Evolutionary conservation across 2,113 vertebrate species (phyloP).

Genomic region (Phalacrocorax aristotelis): DNA sequence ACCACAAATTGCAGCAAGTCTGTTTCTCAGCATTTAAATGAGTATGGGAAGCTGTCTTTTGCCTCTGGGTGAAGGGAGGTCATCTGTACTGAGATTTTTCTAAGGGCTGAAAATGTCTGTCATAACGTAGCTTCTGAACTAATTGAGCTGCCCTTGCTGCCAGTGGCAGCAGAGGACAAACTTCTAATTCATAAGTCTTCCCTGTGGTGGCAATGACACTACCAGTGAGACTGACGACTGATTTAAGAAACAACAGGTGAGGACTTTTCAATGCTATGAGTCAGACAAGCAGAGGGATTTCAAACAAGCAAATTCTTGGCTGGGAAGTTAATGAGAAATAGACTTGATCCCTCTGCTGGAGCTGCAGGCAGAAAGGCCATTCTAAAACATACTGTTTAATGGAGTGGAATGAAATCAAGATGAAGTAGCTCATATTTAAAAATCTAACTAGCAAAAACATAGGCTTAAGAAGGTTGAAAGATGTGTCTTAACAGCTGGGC

Average conservation of each 20-base stretch:
- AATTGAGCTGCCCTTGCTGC: slow-evolving; percentile 31
- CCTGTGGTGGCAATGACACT: background rate
- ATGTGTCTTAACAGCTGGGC: background rate
- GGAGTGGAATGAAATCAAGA: slow-evolving; percentile 19
- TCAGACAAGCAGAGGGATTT: background rate
- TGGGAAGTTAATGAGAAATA: slow-evolving; percentile 5
- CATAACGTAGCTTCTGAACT: background rate
- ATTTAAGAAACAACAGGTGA: background rate
- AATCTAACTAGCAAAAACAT: background rate
- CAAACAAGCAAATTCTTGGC: background rate
- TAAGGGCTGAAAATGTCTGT: slow-evolving; percentile 3
- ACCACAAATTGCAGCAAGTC: background rate
- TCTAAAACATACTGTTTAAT: background rate
- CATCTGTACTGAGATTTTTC: slow-evolving; percentile 7
- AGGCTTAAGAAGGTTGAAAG: background rate
- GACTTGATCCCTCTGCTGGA: background rate
- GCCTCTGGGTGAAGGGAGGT: slow-evolving; percentile 27
- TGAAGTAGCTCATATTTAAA: background rate
- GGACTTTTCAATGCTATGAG: background rate
- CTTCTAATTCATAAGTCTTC: background rate
- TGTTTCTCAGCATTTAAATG: background rate
- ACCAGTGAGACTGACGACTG: background rate
- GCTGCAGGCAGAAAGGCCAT: background rate
- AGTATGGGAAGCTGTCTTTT: background rate
- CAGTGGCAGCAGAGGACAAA: slow-evolving; percentile 5